Base-by-base conservation (phyloP, 2,797 vertebrate species). In the Myoxocephalus aenaeus region DNA sequence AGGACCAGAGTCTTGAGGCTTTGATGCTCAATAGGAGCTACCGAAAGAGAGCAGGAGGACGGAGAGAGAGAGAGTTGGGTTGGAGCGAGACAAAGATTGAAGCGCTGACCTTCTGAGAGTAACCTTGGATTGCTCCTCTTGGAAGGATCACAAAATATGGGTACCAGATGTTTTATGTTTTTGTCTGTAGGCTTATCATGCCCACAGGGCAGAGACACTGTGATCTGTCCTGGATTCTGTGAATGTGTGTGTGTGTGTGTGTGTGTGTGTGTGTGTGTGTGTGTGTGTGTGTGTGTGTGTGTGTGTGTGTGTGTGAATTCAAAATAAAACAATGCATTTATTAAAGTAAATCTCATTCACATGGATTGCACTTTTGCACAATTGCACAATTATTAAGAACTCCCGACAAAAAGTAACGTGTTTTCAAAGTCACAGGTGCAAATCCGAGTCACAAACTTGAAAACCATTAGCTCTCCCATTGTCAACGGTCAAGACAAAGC, bases 21-120 rank as follows among this genome's bases (percentile, higher is more conserved):
- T 93, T 93, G 92, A 93, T 89, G 91, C 92, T 90, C 90, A 77
- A 89, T 79, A 87, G 89, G 88, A 89, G 85, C 89, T 85, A 89
- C 87, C 79, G 90, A 80, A 86, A 54, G 77, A 76, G 84, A 90
- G 71, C 61, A 61, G 65, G 80, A 82, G 68, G 65, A 84, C 1
- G 34, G 34, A 88, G 66, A 9, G 46, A 51, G 76, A 80, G 71
- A 83, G 80, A 78, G 82, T 42, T 38, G 46, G 64, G 42, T 65
- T 54, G 74, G 65, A 84, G 44, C 63, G 74, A 81, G 56, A 74
- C 70, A 65, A 67, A 78, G 81, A 88, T 71, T 71, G 79, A 83
- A 86, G 85, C 25, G 82, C 84, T 79, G 85, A 90, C 86, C 79
- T 72, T 80, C 59, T 59, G 46, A 13, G 56, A 82, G 79, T 79